Percentiles rank a stretch among this genome's conserved stretches.
Conservation (phyloP, 2,888 invertebrate genomes). For the Drosophila macrothrix region DNA sequence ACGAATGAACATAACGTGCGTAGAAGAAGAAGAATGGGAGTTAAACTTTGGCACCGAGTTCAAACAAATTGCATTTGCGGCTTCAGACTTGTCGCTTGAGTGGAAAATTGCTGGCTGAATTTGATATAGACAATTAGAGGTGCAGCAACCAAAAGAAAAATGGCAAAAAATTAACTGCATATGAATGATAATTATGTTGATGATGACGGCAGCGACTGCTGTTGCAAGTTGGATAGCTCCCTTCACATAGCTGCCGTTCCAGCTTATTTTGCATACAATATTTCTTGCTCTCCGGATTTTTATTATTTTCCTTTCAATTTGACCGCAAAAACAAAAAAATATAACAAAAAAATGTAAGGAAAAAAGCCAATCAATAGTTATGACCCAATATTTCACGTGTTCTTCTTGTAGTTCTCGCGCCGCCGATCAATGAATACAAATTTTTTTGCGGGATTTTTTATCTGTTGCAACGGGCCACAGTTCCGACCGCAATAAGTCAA, state of each 20-base stretch:
- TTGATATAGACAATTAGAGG: constrained; percentile 58
- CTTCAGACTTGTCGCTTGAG: constrained; percentile 69
- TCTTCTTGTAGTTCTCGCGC: constrained; percentile 57
- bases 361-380: constrained; percentile 71
- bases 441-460: constrained; percentile 8
- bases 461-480: constrained; percentile 45
- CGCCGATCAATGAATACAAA: constrained; percentile 61
- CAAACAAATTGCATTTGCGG: constrained; percentile 71
- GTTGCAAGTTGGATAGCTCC: constrained; percentile 20
- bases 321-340: constrained; percentile 54
- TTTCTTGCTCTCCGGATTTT: constrained; percentile 17
- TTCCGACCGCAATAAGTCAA: constrained; percentile 77
- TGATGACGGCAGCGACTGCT: constrained; percentile 8
- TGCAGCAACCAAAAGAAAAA: background rate
- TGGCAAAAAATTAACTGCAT: constrained; percentile 47
- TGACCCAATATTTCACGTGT: constrained; percentile 77
- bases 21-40: constrained; percentile 10
- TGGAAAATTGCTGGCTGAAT: constrained; percentile 65
- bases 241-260: constrained; percentile 3
- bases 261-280: constrained; percentile 48
- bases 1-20: constrained; percentile 55
- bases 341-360: constrained; percentile 3
- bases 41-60: constrained; percentile 61
- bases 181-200: constrained; percentile 43
- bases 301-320: constrained; percentile 56